These are phyloP conservation scores for Pachymerium ferrugineum DNA, from an alignment of 2,888 invertebrate species.

Conservation along the genomic window DNA sequence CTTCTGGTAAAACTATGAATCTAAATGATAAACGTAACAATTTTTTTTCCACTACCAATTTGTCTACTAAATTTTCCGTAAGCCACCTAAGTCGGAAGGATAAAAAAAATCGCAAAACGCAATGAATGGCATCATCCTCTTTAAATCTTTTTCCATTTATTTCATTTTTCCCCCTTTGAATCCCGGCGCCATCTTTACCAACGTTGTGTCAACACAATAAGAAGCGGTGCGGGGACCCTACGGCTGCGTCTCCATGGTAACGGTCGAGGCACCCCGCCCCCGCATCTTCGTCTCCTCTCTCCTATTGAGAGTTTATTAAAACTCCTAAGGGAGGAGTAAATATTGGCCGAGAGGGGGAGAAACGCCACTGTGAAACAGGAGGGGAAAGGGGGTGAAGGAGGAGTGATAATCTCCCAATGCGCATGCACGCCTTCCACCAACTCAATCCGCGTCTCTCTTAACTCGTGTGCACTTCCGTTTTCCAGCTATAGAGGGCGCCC, in stretches of 20 bases:
- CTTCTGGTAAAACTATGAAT: no score
- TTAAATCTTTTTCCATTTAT: not conserved
- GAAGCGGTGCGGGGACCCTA: not conserved
- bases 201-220: conserved; percentile 13
- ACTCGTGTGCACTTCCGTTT: conserved; percentile 7
- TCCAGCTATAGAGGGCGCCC: not conserved
- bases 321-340: conserved; percentile 13
- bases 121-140: not conserved
- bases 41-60: no score
- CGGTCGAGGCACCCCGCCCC: not conserved
- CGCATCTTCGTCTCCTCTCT: not conserved
- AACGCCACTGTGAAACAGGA: conserved; percentile 3
- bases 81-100: not conserved
- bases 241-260: not conserved
- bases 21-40: no score
- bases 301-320: conserved; percentile 13
- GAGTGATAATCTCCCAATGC: conserved; percentile 19
- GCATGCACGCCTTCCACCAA: not conserved
- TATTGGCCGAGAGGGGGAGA: conserved; percentile 4
- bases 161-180: conserved; percentile 8
- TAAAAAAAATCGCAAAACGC: not conserved
- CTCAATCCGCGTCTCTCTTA: conserved; percentile 13
- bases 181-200: not conserved
- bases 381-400: not conserved
- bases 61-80: no score